Conservation (phyloP, 2,797 vertebrate genomes). For the Scleropages formosus region DNA sequence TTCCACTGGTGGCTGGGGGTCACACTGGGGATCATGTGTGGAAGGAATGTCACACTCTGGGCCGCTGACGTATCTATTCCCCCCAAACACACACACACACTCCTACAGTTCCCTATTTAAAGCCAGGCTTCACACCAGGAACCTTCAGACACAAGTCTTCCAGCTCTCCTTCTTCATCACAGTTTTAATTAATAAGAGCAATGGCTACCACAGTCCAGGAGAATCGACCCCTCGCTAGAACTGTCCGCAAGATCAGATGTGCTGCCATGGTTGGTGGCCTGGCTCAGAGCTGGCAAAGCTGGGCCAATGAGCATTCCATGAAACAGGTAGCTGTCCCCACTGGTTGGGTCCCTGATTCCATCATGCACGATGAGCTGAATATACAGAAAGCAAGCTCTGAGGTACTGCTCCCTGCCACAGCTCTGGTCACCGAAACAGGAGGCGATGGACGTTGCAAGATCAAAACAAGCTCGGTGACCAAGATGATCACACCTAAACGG, state of each 20-base stretch:
- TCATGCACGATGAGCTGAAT: conserved; percentile 47
- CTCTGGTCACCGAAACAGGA: conserved; percentile 45
- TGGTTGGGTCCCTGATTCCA: conserved; percentile 66
- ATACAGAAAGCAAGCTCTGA: conserved; percentile 36
- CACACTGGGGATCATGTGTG: conserved; percentile 39
- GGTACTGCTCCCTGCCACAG: conserved; percentile 49
- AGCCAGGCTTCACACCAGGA: neutral
- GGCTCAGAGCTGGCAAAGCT: conserved; percentile 73
- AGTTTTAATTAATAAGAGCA: conserved; percentile 7
- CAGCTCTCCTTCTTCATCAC: conserved; percentile 1
- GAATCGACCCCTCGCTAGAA: conserved; percentile 55
- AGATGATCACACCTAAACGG: conserved; percentile 50
- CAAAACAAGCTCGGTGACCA: conserved; percentile 52
- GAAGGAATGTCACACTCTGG: conserved; percentile 41
- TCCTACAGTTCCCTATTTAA: conserved; percentile 46
- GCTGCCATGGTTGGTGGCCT: conserved; percentile 64
- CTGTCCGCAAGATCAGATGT: conserved; percentile 64
- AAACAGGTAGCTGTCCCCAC: conserved; percentile 64
- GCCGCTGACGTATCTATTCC: conserved; percentile 10
- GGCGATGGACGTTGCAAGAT: conserved; percentile 47
- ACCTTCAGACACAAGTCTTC: conserved; percentile 27
- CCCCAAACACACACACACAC: conserved; percentile 24
- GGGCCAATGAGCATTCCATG: conserved; percentile 59
- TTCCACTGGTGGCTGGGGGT: conserved; percentile 40
- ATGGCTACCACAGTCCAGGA: conserved; percentile 56